Evolutionary conservation across 2,888 invertebrate genomes (phyloP), one percentile per base, ranked within the genome.

Genomic region (Drosophila sordidula): DNA sequence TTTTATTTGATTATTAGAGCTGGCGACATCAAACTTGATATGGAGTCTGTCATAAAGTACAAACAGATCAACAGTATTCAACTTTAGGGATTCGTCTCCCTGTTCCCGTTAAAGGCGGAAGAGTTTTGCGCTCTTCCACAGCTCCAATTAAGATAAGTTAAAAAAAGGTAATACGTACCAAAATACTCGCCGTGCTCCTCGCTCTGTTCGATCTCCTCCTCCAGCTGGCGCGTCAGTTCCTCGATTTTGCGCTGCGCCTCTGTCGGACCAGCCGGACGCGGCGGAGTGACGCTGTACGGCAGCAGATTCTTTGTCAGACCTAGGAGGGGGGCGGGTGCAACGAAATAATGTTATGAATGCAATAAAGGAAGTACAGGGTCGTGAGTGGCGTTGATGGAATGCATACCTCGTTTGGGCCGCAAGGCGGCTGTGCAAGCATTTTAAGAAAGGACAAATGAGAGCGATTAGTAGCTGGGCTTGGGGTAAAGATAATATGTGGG

Each of bases 131-230:
- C n/a, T n/a, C n/a, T 6, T 29, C 6, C 26, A 29, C 9, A 29
- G 29, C 3, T 29, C 29, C 34, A 34, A 11, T 12, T 34, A 34
- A 12, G 5, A 26, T 16, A 11, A 9, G 12, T 2, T n/a, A 12
- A 18, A 4, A 11, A 12, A 4, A 12, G 4, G 9, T 9, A n/a
- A 6, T 41, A 41, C 75, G 93, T 93, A 98, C 98, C 98, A 93
- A 98, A 98, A 93, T 98, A 98, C 93, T 98, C 98, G 81, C 98
- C 98, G 92, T 98, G 97, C 85, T 98, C 97, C 92, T 97, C 97
- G 89, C 97, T 96, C 86, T 97, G 96, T 91, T 98, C 98, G 95
- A 99, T 97, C 93, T 98, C 98, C 91, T 98, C 98, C 91, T 98
- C 98, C 74, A 98, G 94, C 90, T 98, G 97, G 55, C 97, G 94